Percentiles rank a stretch among this genome's conserved stretches.
Conservation (phyloP, 2,113 vertebrate species). For the Daboia siamensis region DNA sequence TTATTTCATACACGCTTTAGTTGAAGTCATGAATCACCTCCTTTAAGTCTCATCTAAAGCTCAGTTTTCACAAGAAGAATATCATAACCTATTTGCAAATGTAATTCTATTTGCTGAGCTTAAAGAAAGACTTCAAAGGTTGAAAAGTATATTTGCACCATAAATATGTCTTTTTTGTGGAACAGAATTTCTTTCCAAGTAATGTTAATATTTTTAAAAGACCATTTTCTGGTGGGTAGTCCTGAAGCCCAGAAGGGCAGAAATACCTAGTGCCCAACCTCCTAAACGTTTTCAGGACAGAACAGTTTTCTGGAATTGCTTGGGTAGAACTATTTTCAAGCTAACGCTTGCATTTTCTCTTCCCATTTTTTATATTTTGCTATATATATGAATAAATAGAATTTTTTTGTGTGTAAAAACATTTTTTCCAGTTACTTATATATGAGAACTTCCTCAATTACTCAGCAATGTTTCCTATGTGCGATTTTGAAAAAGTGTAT, state of each 20-base stretch:
- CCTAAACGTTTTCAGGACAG: background rate
- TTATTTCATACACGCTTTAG: conserved; percentile 25
- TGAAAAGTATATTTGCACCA: background rate
- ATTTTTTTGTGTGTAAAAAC: background rate
- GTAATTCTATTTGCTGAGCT: background rate
- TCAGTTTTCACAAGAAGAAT: background rate
- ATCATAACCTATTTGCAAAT: background rate
- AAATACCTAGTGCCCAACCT: background rate
- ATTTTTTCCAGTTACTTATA: background rate
- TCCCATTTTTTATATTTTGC: background rate
- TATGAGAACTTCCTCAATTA: background rate
- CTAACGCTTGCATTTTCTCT: background rate
- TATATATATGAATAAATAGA: background rate
- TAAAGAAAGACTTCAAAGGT: background rate
- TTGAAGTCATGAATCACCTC: background rate
- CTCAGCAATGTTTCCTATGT: background rate
- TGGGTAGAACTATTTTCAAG: background rate
- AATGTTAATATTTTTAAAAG: background rate
- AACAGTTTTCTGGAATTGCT: background rate
- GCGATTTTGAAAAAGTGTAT: background rate
- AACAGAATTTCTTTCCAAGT: background rate
- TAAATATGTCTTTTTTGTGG: background rate
- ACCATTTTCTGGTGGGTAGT: background rate
- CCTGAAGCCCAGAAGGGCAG: background rate
- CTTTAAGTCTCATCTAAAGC: background rate